Evolutionary conservation across 2,113 vertebrate species (phyloP).

Genomic region (Epinephelus cyanopodus): DNA sequence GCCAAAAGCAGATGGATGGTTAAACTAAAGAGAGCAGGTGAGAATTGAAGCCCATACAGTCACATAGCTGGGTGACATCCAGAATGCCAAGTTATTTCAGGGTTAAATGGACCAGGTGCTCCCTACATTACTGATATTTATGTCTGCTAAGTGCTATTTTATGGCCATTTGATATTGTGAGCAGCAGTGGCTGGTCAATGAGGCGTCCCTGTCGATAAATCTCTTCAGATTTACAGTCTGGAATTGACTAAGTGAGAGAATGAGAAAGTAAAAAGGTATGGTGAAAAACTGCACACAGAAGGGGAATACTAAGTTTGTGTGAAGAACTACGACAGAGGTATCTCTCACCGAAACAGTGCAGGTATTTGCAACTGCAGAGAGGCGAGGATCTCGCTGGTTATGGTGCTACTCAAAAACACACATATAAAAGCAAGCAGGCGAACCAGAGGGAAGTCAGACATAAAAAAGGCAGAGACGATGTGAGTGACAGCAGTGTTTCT

Average conservation of each 20-base stretch:
- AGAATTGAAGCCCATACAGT: constrained; percentile 17
- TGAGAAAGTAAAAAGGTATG: neutral
- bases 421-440: constrained; percentile 18
- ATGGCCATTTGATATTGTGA: constrained; percentile 51
- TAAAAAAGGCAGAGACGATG: constrained; percentile 27
- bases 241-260: neutral
- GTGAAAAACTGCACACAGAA: neutral
- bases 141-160: constrained; percentile 48
- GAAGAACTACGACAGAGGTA: constrained; percentile 6
- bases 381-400: constrained; percentile 15
- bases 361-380: constrained; percentile 26
- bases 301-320: neutral
- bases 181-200: constrained; percentile 35
- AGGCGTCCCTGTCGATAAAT: constrained; percentile 27
- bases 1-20: neutral
- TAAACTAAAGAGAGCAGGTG: constrained; percentile 18
- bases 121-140: constrained; percentile 61
- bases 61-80: constrained; percentile 19
- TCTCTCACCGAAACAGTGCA: constrained; percentile 17
- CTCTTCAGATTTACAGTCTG: constrained; percentile 26
- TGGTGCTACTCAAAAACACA: constrained; percentile 15
- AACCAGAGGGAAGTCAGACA: constrained; percentile 39
- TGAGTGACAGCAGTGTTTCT: constrained; percentile 63
- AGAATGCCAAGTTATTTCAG: constrained; percentile 39
- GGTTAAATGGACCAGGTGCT: constrained; percentile 50